phyloP scores from a whole-genome alignment of 1,140 invertebrate species.

The Drosophila takahashii region DNA sequence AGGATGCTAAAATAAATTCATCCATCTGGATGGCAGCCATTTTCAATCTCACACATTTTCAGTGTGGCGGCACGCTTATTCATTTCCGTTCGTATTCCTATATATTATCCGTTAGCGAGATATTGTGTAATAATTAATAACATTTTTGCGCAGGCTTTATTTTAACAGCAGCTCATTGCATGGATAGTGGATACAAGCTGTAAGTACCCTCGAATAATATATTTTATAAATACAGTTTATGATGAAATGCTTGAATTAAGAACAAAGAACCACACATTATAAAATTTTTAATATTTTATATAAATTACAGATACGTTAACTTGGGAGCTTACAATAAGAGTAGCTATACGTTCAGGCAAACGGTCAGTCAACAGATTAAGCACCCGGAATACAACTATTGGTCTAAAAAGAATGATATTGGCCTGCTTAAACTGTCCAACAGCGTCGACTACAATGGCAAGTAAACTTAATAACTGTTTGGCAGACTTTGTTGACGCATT shows the following conservation, averaged over 20 bases:
- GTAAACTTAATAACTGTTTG: background rate
- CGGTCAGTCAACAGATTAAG: background rate
- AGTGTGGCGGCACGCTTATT: background rate
- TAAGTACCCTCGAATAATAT: background rate
- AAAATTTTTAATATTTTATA: too few species aligned
- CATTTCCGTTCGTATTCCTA: background rate
- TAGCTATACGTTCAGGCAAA: background rate
- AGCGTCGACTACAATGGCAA: background rate
- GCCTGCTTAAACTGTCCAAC: background rate
- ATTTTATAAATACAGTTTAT: too few species aligned
- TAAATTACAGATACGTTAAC: background rate
- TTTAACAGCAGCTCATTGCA: background rate
- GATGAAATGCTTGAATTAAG: too few species aligned
- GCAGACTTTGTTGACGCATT: background rate
- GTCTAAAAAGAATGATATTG: background rate
- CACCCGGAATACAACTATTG: fast-evolving
- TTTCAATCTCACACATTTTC: background rate
- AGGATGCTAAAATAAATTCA: background rate
- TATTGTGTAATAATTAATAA: background rate
- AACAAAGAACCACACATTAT: too few species aligned
- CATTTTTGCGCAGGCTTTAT: background rate
- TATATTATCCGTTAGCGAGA: too few species aligned
- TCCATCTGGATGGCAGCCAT: background rate
- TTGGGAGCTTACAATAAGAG: background rate
- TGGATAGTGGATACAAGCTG: background rate